Evolutionary conservation across 2,888 invertebrate species (phyloP), one percentile per base, ranked within the genome.

Genomic region (Cantharis rustica): DNA sequence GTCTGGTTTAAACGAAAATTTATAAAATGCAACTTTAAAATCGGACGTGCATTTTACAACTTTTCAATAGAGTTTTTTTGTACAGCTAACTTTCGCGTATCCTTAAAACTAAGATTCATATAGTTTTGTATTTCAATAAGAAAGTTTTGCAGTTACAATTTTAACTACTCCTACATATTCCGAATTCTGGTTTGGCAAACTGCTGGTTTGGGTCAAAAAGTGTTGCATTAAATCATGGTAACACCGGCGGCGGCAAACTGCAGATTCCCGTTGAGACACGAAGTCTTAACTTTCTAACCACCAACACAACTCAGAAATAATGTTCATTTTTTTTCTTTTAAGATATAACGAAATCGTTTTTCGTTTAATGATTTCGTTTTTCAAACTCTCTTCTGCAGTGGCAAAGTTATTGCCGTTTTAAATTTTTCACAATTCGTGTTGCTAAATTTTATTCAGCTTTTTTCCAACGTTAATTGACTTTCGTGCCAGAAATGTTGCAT

Each of bases 11-110:
- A 47, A 47, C 47, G 47, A 47, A 47, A 47, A 47, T 47, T 66
- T 66, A n/a, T 66, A 69, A 69, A 69, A 69, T 69, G 27, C 15
- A 69, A 31, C 16, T 31, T 31, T 69, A 27, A 23, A 64, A n/a
- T 47, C n/a, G 47, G 47, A 47, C 47, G 47, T 47, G 47, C 47
- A 15, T 70, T 70, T 71, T 63, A 68, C 77, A 79, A 79, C 73
- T 79, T 79, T 79, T 76, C 76, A 76, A 74, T 76, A 27, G 47
- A 71, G 72, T 79, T 77, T 77, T 31, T 72, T 75, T 76, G 79
- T 72, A 70, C 73, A 71, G 31, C 73, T 61, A 71, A 78, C 17
- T 68, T 76, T 63, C 47, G 47, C 26, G 20, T 70, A 72, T 47
- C 69, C 68, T 71, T 31, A 70, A 11, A 68, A 27, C 16, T 17